Percentiles rank a stretch among this genome's conserved stretches.
Evolutionary conservation across 2,113 vertebrate genomes (phyloP).

Genomic region (Chaetura pelagica): DNA sequence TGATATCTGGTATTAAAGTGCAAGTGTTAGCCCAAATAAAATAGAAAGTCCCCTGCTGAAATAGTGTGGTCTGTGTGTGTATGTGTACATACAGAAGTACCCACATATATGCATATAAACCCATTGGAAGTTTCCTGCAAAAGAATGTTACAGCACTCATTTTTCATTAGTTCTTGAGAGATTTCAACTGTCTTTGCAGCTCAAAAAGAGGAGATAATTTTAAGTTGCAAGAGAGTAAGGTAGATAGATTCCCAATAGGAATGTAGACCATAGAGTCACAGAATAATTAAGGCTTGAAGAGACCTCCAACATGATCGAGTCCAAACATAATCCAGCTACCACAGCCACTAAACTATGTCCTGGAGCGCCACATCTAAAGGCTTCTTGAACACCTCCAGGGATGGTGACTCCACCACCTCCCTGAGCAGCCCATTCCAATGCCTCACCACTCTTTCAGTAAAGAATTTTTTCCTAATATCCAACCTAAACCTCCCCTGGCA

Average conservation of each 20-base stretch:
- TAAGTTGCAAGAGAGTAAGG: neutral
- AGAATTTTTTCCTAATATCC: no score
- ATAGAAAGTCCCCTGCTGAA: slow-evolving; percentile 44
- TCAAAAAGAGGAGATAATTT: neutral
- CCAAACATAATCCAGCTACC: no score
- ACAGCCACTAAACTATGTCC: no score
- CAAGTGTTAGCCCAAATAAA: slow-evolving; percentile 36
- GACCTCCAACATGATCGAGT: no score
- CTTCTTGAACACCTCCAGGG: no score
- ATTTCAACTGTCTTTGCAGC: neutral
- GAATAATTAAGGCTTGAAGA: no score
- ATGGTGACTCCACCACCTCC: no score
- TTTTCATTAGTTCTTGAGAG: neutral
- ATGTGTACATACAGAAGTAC: neutral
- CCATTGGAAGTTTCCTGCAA: neutral
- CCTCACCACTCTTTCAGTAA: no score
- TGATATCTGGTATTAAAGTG: slow-evolving; percentile 66
- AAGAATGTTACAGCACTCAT: neutral
- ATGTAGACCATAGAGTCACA: neutral
- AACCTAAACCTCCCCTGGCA: no score
- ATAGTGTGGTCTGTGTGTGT: neutral
- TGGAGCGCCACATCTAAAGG: no score
- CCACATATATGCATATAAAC: neutral
- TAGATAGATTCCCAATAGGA: neutral
- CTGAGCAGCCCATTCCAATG: no score